Evolutionary conservation across 1,140 invertebrate species (phyloP).

Genomic region (Spodoptera frugiperda): DNA sequence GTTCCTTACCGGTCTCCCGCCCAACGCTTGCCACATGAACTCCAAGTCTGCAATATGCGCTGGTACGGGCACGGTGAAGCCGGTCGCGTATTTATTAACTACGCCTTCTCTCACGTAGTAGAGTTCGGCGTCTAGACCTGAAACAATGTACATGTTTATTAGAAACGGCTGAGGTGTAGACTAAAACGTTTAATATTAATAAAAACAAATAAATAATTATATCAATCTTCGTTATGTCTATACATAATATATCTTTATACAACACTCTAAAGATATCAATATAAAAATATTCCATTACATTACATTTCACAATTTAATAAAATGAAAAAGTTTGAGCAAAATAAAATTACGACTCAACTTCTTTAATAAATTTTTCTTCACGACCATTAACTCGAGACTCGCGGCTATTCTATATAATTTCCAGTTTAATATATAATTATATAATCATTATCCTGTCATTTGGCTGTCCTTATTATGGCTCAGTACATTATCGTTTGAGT

Average conservation of each 20-base stretch:
- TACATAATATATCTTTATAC: no score
- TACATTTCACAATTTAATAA: no score
- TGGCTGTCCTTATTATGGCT: not conserved
- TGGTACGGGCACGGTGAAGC: constrained; percentile 93
- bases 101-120: constrained; percentile 95
- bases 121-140: constrained; percentile 94
- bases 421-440: no score
- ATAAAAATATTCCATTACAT: no score
- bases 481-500: constrained; percentile 44
- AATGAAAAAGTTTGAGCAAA: no score
- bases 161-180: not conserved
- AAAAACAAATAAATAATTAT: no score
- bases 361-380: no score
- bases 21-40: constrained; percentile 95
- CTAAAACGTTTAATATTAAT: no score
- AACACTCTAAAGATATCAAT: no score
- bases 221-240: no score
- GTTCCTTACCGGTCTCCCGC: constrained; percentile 89
- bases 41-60: constrained; percentile 93
- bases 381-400: no score
- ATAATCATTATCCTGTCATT: not conserved
- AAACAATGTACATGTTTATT: constrained; percentile 55
- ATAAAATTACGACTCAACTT: no score
- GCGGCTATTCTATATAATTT: not conserved
- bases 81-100: constrained; percentile 95